Conservation (phyloP, 1,140 invertebrate species). For the Aphaenogaster rudis region DNA sequence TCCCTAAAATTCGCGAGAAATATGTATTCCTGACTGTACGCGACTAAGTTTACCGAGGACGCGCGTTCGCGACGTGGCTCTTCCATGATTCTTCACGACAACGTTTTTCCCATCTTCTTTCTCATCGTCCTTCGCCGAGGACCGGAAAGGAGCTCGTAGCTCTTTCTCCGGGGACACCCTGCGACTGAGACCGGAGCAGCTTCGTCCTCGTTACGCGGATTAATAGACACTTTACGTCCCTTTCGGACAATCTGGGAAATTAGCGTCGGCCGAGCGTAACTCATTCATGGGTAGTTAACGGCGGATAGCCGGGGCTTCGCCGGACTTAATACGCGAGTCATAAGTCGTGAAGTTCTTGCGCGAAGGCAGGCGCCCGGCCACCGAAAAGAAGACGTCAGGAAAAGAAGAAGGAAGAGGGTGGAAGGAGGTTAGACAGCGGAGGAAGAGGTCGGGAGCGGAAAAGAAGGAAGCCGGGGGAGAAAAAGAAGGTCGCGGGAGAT, state of each 20-base stretch:
- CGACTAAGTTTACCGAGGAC: background rate
- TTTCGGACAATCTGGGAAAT: constrained; percentile 82
- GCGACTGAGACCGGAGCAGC: background rate
- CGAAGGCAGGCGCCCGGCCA: constrained; percentile 38
- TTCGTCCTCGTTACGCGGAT: constrained; percentile 59
- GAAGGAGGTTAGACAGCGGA: constrained; percentile 64
- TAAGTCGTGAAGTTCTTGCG: constrained; percentile 80
- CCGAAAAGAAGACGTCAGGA: constrained; percentile 63
- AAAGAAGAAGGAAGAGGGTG: constrained; percentile 59
- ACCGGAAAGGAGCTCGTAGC: constrained; percentile 54
- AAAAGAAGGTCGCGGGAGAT: constrained; percentile 74
- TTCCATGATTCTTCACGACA: constrained; percentile 11
- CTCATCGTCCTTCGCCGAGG: constrained; percentile 68
- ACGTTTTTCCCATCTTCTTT: constrained; percentile 43
- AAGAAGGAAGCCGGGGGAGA: constrained; percentile 59
- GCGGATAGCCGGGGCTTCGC: constrained; percentile 44
- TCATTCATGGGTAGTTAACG: constrained; percentile 85
- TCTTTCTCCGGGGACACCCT: constrained; percentile 1
- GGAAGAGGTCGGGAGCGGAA: constrained; percentile 63
- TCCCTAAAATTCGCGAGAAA: constrained; percentile 1
- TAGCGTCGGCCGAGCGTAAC: constrained; percentile 80
- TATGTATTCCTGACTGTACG: background rate
- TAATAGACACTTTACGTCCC: constrained; percentile 77
- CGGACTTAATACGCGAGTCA: constrained; percentile 80
- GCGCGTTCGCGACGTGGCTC: background rate